Conservation (phyloP, 2,888 invertebrate genomes). For the Harpalus rubripes region DNA sequence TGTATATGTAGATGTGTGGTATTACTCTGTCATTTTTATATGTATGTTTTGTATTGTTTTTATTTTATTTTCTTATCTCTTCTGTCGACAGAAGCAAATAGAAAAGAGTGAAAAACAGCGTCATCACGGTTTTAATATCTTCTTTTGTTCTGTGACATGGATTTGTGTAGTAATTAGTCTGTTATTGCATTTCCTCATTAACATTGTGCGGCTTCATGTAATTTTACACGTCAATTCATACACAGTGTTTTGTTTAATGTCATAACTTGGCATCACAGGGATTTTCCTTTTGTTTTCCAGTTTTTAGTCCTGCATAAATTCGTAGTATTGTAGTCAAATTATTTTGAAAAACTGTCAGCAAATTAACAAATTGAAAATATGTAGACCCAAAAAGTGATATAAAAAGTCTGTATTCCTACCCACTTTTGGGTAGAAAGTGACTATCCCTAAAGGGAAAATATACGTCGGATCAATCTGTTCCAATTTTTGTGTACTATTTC, state of each 20-base stretch:
- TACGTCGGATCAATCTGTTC: no score
- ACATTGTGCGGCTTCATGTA: constrained; percentile 46
- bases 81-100: neutral
- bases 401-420: no score
- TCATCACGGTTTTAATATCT: constrained; percentile 42
- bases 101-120: constrained; percentile 10
- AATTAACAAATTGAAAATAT: no score
- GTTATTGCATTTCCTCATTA: constrained; percentile 61
- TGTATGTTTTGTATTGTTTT: neutral
- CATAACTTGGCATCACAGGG: constrained; percentile 14
- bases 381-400: no score
- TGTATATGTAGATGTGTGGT: neutral
- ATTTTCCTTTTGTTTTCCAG: constrained; percentile 1
- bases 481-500: no score
- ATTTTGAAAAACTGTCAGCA: no score
- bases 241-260: constrained; percentile 43
- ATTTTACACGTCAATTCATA: constrained; percentile 49
- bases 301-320: neutral
- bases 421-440: no score
- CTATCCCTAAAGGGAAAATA: no score
- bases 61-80: constrained; percentile 1
- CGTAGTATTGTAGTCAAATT: no score
- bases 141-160: constrained; percentile 43
- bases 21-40: neutral
- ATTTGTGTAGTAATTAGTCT: constrained; percentile 60